These are phyloP conservation scores for Mus musculus DNA, from an alignment of 2,113 vertebrate species.

Conservation along the genomic window GRCm39 chr1:134321001-134321500, in stretches of 20 bases:
- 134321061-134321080: neutral
- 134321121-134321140: neutral
- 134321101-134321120: neutral
- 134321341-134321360: neutral
- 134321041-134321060: neutral
- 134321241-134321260: neutral
- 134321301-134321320: neutral
- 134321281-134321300: neutral
- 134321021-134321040: neutral
- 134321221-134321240: neutral
- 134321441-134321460: neutral
- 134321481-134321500: neutral
- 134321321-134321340: neutral
- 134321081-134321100: neutral
- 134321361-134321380: neutral
- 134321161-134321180: neutral
- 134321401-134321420: neutral
- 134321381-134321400: neutral
- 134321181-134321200: neutral
- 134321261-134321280: neutral
- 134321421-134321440: neutral
- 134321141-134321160: neutral
- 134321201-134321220: neutral
- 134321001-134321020: neutral
- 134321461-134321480: neutral